phyloP scores from a whole-genome alignment of 1,140 invertebrate genomes.

The Tetramorium simillimum region DNA sequence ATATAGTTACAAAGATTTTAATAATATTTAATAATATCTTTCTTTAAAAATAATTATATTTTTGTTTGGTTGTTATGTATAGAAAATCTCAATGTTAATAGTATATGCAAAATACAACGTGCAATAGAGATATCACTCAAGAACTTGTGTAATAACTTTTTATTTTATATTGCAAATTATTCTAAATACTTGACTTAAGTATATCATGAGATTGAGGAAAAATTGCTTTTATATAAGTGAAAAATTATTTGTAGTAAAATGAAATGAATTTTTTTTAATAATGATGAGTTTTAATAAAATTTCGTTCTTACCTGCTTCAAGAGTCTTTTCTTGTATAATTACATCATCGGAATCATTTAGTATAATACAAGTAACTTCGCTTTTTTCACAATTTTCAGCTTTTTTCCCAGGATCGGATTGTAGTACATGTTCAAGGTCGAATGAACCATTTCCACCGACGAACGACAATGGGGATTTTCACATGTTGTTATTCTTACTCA shows the following conservation, averaged over 20 bases:
- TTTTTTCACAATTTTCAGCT: constrained; percentile 4
- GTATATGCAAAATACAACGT: too few species aligned
- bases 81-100: too few species aligned
- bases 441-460: neutral
- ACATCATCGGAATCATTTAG: constrained; percentile 29
- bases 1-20: too few species aligned
- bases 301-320: neutral
- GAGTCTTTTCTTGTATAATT: neutral
- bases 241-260: neutral
- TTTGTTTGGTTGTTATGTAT: too few species aligned
- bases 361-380: neutral
- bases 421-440: constrained; percentile 52
- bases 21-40: too few species aligned
- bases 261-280: neutral
- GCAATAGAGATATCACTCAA: too few species aligned
- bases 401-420: neutral
- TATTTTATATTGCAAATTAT: too few species aligned
- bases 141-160: too few species aligned
- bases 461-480: constrained; percentile 58
- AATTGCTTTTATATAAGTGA: too few species aligned
- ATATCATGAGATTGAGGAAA: too few species aligned
- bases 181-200: too few species aligned
- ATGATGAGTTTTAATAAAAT: neutral
- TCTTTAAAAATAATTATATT: too few species aligned
- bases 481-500: constrained; percentile 8